Evolutionary conservation across 53 echinoderm and acorn worm genomes (phyloP), one percentile per base, ranked within the genome.

Genomic region (Echinarachnius parma): DNA sequence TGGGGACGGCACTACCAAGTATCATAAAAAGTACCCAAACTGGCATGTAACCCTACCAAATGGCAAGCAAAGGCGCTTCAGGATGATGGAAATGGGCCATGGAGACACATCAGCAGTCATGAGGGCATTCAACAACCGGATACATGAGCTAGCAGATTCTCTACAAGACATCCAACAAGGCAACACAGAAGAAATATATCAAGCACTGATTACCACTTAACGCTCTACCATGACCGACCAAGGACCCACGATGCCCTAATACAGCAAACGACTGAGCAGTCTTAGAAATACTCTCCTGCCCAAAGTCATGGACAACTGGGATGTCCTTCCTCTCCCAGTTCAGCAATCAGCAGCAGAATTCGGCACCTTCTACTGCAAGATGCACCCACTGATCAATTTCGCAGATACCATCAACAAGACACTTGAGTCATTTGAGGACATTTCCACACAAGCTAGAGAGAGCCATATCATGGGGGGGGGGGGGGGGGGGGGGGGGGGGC

Each of bases 161-260:
- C 23, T 79, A 9, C 26, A 36, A 13, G 36, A 50, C 2, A 25
- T n/a, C 4, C 49, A 32, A 25, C 31, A 24, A 9, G 56, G 13
- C 20, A 25, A 44, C 8, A 47, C 26, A n/a, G 60, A 68, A 10
- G 14, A 20, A 39, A 1, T 85, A 1, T 75, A 64, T 31, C 57
- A 81, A 13, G 22, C 77, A 20, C 61, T 87, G 19, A 26, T 87
- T 24, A 28, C 66, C 4, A 34, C 75, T 9, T 49, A 83, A 31
- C 77, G 53, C 56, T 10, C 30, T 21, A 83, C 88, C 9, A 88
- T 88, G 83, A 75, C 66, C 0, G 88, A 88, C 45, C 88, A 88
- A 52, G 88, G 83, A 5, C 88, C 88, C 2, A 61, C 82, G 0
- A 87, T 72, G 72, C 88, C 83, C 0, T 74, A 82, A 31, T 87